A percentile compares a stretch with the other conserved stretches of the same genome.
Evolutionary conservation across 2,113 vertebrate genomes (phyloP).

Genomic region (Heterotis niloticus): DNA sequence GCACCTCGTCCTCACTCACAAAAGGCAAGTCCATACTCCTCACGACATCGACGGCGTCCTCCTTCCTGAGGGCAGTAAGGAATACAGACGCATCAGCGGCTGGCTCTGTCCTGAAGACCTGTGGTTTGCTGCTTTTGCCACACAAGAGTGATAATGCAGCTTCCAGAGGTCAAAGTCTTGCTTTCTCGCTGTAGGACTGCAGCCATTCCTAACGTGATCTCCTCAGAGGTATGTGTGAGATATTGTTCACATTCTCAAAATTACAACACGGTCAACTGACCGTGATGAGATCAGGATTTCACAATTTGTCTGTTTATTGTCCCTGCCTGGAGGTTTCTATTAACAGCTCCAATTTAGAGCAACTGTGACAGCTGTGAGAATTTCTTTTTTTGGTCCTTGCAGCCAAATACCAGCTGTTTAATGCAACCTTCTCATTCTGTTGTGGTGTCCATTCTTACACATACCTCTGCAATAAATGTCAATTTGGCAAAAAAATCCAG

Average conservation of each 20-base stretch:
- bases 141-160: background rate
- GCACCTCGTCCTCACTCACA: conserved; percentile 78
- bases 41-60: conserved; percentile 76
- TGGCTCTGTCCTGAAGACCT: conserved; percentile 9
- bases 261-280: too few species aligned
- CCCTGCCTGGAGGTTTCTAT: background rate
- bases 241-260: too few species aligned
- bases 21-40: conserved; percentile 73
- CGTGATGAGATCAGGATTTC: too few species aligned
- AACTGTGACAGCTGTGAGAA: background rate
- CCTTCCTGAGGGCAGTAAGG: conserved; percentile 74
- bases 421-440: background rate
- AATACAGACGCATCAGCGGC: conserved; percentile 21
- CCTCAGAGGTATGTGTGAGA: too few species aligned
- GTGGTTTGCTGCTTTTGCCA: conserved; percentile 1
- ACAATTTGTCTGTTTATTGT: background rate
- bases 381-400: background rate
- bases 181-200: too few species aligned
- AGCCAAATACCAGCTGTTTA: background rate
- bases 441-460: background rate
- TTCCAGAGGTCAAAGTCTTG: background rate
- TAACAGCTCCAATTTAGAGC: background rate
- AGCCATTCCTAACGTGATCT: too few species aligned
- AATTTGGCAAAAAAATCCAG: conserved; percentile 5
- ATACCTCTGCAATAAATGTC: background rate